phyloP scores from a whole-genome alignment of 2,888 invertebrate genomes.

The Rhingia campestris region DNA sequence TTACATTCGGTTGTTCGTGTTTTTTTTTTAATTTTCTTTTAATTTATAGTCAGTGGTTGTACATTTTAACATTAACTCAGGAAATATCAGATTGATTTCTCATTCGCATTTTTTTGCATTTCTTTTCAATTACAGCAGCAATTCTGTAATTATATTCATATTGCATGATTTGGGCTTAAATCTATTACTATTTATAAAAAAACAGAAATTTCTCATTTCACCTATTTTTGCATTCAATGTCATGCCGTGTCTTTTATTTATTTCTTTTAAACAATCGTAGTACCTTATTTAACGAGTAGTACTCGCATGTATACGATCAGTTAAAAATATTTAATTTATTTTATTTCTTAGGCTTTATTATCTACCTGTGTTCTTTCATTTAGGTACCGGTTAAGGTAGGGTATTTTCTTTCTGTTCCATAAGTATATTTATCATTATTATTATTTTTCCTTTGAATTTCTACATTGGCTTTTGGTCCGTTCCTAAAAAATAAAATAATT shows the following conservation, averaged over 20 bases:
- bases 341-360: constrained; percentile 11
- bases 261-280: constrained; percentile 19
- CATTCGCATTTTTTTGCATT: constrained; percentile 31
- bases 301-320: constrained; percentile 38
- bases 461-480: constrained; percentile 74
- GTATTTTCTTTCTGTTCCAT: constrained; percentile 34
- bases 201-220: constrained; percentile 38
- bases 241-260: background rate
- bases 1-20: constrained; percentile 37
- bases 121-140: constrained; percentile 53
- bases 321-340: constrained; percentile 25
- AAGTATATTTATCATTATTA: constrained; percentile 54
- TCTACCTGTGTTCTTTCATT: constrained; percentile 63
- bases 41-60: constrained; percentile 66
- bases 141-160: constrained; percentile 36
- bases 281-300: constrained; percentile 36
- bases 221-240: constrained; percentile 38
- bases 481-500: constrained; percentile 69
- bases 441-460: constrained; percentile 53
- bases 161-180: constrained; percentile 34
- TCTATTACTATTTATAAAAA: constrained; percentile 53
- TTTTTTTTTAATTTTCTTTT: constrained; percentile 21
- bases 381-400: constrained; percentile 60
- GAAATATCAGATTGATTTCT: constrained; percentile 64
- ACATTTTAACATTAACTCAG: constrained; percentile 64